Base-by-base conservation (phyloP, 2,888 invertebrate genomes). In the Caenorhabditis drosophilae region DNA sequence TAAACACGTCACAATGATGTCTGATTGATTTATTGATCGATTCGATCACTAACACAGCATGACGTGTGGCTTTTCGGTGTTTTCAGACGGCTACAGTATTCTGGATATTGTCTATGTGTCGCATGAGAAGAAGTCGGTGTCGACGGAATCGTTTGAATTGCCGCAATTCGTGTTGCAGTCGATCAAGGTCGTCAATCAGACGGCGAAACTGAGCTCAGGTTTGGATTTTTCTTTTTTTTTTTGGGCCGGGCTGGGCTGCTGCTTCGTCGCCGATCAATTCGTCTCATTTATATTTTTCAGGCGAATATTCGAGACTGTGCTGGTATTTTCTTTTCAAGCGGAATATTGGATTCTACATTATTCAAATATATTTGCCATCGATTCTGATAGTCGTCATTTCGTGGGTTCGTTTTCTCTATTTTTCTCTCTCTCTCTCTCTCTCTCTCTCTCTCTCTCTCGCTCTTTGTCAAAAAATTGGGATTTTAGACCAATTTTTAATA, bases 331-430 rank as follows among this genome's bases (percentile, higher is more conserved):
- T 77, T 4, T 78, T 95, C 88, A 93, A 93, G 82, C 90, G 94
- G 80, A 93, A 92, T 84, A 94, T 94, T 92, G 94, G 94, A 84
- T 94, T 94, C 89, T 94, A 94, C 88, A 89, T 94, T 84, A 94
- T 94, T 87, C 94, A 94, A 89, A 94, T 94, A 87, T 94, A 94
- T 88, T 93, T 94, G 88, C 94, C 94, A 84, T 75, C 76, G 9
- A 67, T 75, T 86, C 89, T 94, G 86, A 75, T 78, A 16, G 78
- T 78, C 27, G 63, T 76, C 46, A 78, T 78, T 27, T 70, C 70
- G 1, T 79, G 76, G 75, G 77, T 78, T 6, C n/a, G n/a, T n/a
- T n/a, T n/a, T n/a, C n/a, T n/a, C n/a, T n/a, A n/a, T n/a, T n/a
- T n/a, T n/a, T n/a, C n/a, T n/a, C n/a, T n/a, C n/a, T n/a, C n/a